Evolutionary conservation across 2,113 vertebrate genomes (phyloP).

Genomic region (Pyxicephalus adspersus): DNA sequence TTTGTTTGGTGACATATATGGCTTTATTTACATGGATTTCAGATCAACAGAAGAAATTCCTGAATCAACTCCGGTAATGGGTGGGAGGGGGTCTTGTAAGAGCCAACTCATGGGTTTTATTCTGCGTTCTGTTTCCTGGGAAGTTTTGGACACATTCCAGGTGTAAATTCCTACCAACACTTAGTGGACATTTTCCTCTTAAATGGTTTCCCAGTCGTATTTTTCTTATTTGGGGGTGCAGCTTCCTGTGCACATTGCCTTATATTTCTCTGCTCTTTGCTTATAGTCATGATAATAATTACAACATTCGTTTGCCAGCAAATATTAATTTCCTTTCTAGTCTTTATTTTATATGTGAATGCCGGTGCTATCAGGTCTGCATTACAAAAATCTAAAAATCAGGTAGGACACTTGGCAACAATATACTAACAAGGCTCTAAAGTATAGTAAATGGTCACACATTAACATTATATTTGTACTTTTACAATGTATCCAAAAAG

Average conservation of each 20-base stretch:
- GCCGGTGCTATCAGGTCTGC: too few species aligned
- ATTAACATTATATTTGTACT: too few species aligned
- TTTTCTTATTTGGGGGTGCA: conserved; percentile 49
- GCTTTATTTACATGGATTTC: conserved; percentile 55
- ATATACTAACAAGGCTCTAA: too few species aligned
- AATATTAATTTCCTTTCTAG: too few species aligned
- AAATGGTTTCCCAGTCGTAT: conserved; percentile 35
- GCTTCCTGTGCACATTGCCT: conserved; percentile 38
- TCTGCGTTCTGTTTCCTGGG: conserved; percentile 47
- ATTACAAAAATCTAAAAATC: too few species aligned
- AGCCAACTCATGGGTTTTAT: conserved; percentile 41
- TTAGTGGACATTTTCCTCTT: conserved; percentile 23
- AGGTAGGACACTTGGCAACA: too few species aligned
- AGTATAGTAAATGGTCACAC: too few species aligned
- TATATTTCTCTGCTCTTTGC: background rate
- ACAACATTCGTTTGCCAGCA: too few species aligned
- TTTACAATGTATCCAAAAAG: too few species aligned
- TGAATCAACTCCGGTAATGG: conserved; percentile 50
- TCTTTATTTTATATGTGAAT: too few species aligned
- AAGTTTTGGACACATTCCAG: conserved; percentile 47
- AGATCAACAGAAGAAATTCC: conserved; percentile 53
- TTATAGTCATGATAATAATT: too few species aligned
- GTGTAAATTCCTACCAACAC: conserved; percentile 47
- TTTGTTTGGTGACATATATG: conserved; percentile 57
- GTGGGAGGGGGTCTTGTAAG: conserved; percentile 31